Base-by-base conservation (phyloP, 2,113 vertebrate species). In the Vulpes vulpes region DNA sequence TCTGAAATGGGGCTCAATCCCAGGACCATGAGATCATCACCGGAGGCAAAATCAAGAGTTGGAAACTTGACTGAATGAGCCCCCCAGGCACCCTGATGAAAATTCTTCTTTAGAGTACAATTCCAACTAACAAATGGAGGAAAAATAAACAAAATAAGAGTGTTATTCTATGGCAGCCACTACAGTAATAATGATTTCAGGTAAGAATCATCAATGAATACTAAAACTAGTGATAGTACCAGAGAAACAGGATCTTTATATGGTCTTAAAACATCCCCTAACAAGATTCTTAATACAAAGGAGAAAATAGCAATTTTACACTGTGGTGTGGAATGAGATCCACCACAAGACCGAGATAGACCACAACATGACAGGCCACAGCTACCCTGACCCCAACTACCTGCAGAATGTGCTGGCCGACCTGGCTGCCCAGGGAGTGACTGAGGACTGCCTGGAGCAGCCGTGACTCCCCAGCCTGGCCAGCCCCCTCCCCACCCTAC, bases 281-380 rank as follows among this genome's bases (percentile, higher is more conserved):
- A 51, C 27, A 14, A 95, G 20, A 62, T 78, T 74, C 69, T 85
- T 85, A 35, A 12, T 27, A 60, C 35, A 65, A 94, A 86, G 27
- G 62, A 80, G 43, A 76, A 78, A 87, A 22, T 0, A 81, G 30
- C 78, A 43, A 49, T n/a, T 73, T 59, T 53, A 74, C 98, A 99
- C 99, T 0, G 99, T 99, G 93, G 99, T 99, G 93, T 99, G 99
- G 99, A 99, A 99, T 0, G 99, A 99, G 98, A 99, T 99, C 98
- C 99, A 99, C 99, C 99, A 99, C 99, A 99, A 99, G 98, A 99
- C 99, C 0, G 99, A 99, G 99, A 99, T 99, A 99, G 99, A 99
- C 99, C 99, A 99, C 80, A 99, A 99, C 60, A 90, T 99, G 88
- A 99, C 99, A 0, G 99, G 99, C 92, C 99, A 99, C 0, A 99